A percentile compares a stretch with the other conserved stretches of the same genome.
These are phyloP conservation scores for Otolemur crassicaudatus DNA, from an alignment of 2,797 vertebrate species.

Conservation along the genomic window DNA sequence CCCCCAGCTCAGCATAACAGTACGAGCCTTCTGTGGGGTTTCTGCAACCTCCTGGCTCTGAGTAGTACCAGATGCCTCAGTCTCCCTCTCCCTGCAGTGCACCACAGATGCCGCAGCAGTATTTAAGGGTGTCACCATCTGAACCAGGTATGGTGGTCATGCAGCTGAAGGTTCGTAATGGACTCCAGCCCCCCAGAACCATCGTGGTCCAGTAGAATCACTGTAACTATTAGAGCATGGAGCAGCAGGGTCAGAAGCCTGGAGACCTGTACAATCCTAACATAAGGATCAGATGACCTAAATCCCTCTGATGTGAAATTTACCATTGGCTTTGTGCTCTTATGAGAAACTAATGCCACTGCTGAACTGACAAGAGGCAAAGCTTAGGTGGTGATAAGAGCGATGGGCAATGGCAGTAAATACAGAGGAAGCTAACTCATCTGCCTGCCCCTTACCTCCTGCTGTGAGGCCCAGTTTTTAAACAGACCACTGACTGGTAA, in stretches of 20 bases:
- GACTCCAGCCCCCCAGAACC: background rate
- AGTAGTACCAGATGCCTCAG: conserved; percentile 96
- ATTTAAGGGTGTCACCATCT: background rate
- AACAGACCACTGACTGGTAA: too few relatives aligned
- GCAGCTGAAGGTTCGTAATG: background rate
- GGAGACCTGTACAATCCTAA: conserved; percentile 94
- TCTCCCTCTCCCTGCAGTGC: conserved; percentile 87
- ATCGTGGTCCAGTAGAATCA: conserved; percentile 92
- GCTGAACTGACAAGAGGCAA: too few relatives aligned
- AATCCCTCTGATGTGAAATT: too few relatives aligned
- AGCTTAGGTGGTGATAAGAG: too few relatives aligned
- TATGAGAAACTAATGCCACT: too few relatives aligned
- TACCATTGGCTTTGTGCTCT: too few relatives aligned
- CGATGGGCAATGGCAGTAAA: too few relatives aligned
- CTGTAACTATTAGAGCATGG: conserved; percentile 98
- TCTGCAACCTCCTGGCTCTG: conserved; percentile 93
- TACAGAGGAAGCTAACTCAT: too few relatives aligned
- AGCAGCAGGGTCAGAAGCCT: conserved; percentile 96
- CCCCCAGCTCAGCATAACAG: conserved; percentile 94
- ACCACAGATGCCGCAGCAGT: background rate
- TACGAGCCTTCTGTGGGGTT: conserved; percentile 94
- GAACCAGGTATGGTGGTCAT: background rate
- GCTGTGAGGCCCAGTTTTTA: too few relatives aligned
- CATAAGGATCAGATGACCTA: too few relatives aligned
- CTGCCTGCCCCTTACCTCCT: too few relatives aligned